Conservation (phyloP, 1,140 invertebrate species). For the Oscheius sp. region DNA sequence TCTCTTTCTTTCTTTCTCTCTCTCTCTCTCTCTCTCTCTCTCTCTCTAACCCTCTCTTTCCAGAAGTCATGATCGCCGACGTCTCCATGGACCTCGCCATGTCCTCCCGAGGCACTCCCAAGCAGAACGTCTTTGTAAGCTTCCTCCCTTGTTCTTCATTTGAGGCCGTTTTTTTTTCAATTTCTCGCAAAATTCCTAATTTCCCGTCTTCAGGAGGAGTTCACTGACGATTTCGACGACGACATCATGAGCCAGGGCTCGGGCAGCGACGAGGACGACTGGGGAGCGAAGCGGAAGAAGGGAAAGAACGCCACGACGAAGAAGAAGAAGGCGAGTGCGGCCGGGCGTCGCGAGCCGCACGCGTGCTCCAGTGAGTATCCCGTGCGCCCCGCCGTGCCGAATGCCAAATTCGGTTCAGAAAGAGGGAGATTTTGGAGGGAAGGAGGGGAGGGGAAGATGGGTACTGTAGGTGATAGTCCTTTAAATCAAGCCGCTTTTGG, state of each 20-base stretch:
- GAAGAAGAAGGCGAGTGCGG: background rate
- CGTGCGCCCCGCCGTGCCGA: constrained; percentile 12
- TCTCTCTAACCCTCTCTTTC: background rate
- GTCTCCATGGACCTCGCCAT: constrained; percentile 19
- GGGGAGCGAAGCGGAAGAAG: constrained; percentile 38
- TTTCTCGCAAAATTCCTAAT: too few species aligned
- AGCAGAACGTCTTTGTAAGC: constrained; percentile 17
- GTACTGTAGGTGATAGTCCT: too few species aligned
- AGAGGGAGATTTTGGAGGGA: too few species aligned
- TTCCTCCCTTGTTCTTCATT: background rate
- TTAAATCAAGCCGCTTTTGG: too few species aligned
- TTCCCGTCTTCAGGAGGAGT: constrained; percentile 43
- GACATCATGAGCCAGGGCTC: constrained; percentile 25
- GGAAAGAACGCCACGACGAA: constrained; percentile 7
- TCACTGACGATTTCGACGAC: constrained; percentile 31
- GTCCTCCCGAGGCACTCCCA: constrained; percentile 6
- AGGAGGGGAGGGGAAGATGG: too few species aligned
- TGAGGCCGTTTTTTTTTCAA: too few species aligned
- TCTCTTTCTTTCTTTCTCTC: background rate
- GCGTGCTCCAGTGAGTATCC: constrained; percentile 3
- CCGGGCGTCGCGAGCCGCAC: background rate
- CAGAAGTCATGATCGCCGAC: background rate
- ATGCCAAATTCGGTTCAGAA: too few species aligned
- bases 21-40: too few species aligned
- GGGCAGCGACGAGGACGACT: constrained; percentile 39